These are phyloP conservation scores for Pituophis catenifer DNA, from an alignment of 2,113 vertebrate genomes.

Conservation along the genomic window DNA sequence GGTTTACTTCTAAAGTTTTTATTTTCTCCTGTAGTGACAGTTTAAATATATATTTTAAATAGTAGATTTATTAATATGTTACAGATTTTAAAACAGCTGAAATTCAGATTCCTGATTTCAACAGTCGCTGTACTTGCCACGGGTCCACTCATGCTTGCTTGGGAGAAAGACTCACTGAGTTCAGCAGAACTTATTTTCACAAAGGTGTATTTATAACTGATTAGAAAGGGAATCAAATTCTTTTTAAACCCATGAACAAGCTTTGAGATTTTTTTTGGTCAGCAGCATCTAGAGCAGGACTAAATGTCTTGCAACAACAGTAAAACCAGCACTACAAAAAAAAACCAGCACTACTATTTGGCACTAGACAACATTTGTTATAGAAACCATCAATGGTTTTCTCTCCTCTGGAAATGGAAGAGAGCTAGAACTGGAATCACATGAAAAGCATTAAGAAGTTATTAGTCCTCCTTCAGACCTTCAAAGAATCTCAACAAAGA, in stretches of 20 bases:
- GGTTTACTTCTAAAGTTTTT: not conserved
- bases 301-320: not conserved
- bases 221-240: not conserved
- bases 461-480: not conserved
- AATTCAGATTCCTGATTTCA: not conserved
- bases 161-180: not conserved
- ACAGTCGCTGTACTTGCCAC: not conserved
- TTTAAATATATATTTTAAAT: not conserved
- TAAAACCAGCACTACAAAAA: constrained; percentile 7
- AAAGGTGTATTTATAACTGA: not conserved
- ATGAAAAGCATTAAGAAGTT: not conserved
- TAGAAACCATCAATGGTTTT: constrained; percentile 20
- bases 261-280: fast-evolving
- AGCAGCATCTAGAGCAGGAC: not conserved
- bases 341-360: not conserved
- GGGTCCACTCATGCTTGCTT: not conserved
- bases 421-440: not conserved
- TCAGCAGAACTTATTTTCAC: not conserved
- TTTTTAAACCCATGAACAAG: not conserved
- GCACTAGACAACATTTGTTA: constrained; percentile 7
- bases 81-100: not conserved
- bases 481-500: not conserved
- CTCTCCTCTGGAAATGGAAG: constrained; percentile 19
- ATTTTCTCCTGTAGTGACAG: not conserved
- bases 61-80: not conserved